phyloP scores from a whole-genome alignment of 2,888 invertebrate genomes.

The Machimus rusticus region DNA sequence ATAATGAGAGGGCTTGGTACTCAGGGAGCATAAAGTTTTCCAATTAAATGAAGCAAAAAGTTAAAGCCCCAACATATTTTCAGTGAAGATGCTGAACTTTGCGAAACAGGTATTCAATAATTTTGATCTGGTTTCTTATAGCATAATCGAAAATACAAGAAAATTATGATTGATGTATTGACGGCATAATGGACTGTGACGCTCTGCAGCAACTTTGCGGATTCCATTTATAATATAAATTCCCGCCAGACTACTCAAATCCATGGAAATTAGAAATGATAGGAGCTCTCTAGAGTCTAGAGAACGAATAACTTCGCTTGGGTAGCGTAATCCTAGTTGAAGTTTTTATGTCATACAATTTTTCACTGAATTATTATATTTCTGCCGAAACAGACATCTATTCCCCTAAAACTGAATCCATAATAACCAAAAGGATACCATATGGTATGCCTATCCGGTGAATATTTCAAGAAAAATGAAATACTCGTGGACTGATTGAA shows the following conservation, averaged over 20 bases:
- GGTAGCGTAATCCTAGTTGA: background rate
- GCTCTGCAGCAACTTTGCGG: background rate
- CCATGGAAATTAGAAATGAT: background rate
- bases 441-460: background rate
- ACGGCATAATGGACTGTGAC: background rate
- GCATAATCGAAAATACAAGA: background rate
- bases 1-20: background rate
- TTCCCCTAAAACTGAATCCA: background rate
- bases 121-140: background rate
- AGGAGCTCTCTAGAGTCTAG: background rate
- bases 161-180: constrained; percentile 5
- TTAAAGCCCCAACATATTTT: background rate
- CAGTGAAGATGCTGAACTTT: background rate
- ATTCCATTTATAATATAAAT: background rate
- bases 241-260: background rate
- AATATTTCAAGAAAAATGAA: background rate
- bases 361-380: background rate
- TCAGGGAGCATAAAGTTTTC: background rate
- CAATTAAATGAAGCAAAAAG: background rate
- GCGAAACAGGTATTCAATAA: background rate
- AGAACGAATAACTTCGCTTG: background rate
- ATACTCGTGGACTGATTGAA: background rate
- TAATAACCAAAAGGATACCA: background rate
- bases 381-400: background rate
- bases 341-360: background rate